phyloP scores from a whole-genome alignment of 2,888 invertebrate genomes.

The Xestia c-nigrum region DNA sequence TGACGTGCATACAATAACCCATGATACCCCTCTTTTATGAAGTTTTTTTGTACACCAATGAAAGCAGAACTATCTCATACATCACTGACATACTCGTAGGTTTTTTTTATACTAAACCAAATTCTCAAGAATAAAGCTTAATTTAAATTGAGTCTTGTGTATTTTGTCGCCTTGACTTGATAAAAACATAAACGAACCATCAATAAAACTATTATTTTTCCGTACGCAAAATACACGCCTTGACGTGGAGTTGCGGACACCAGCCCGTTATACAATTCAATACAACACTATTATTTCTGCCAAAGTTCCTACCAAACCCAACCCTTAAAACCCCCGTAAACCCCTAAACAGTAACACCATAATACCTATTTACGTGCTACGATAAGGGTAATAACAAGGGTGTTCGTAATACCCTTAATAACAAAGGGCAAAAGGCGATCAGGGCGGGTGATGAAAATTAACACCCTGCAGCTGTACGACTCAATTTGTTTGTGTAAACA shows the following conservation, averaged over 20 bases:
- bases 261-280: too few relatives aligned
- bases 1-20: too few relatives aligned
- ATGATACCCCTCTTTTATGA: too few relatives aligned
- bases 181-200: background rate
- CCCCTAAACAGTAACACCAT: background rate
- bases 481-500: constrained; percentile 51
- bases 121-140: background rate
- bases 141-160: background rate
- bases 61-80: background rate
- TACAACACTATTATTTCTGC: background rate
- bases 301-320: background rate
- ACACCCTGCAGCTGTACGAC: constrained; percentile 17
- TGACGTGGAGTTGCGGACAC: too few relatives aligned
- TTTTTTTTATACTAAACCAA: background rate
- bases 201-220: background rate
- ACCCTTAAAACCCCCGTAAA: background rate
- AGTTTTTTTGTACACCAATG: background rate
- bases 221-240: too few relatives aligned
- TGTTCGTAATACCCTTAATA: constrained; percentile 25
- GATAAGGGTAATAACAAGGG: constrained; percentile 24
- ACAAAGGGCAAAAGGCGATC: constrained; percentile 25
- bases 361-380: constrained; percentile 14
- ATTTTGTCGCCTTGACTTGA: background rate
- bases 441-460: constrained; percentile 27
- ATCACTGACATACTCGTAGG: background rate